Conservation (phyloP, 2,113 vertebrate species). For the Hippocampus mohnikei region DNA sequence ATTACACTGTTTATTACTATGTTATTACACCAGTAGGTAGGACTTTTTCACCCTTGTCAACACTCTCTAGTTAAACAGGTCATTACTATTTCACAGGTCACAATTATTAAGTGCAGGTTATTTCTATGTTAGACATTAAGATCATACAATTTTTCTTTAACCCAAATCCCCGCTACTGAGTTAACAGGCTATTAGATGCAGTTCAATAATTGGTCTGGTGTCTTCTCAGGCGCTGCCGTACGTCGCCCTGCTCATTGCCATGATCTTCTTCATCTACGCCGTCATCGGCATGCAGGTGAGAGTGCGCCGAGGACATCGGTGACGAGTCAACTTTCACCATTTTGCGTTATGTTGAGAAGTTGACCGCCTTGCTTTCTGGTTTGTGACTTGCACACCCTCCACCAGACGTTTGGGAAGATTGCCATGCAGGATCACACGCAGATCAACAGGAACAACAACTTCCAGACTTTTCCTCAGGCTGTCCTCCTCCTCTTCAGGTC, state of each 20-base stretch:
- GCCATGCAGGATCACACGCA: constrained; percentile 85
- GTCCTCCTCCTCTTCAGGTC: constrained; percentile 87
- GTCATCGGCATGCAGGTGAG: constrained; percentile 91
- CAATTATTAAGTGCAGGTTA: neutral
- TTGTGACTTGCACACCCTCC: neutral
- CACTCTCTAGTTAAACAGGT: neutral
- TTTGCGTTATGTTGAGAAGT: neutral
- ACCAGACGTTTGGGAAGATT: constrained; percentile 87
- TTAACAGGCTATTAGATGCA: neutral
- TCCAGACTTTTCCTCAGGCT: constrained; percentile 89
- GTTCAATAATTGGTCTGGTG: neutral
- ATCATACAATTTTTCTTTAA: neutral
- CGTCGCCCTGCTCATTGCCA: constrained; percentile 88
- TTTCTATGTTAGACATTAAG: neutral
- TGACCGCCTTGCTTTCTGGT: neutral
- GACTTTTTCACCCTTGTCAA: neutral
- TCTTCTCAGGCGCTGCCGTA: constrained; percentile 81
- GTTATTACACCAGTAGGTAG: neutral
- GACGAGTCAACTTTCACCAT: neutral
- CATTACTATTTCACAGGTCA: neutral
- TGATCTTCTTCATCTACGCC: constrained; percentile 96
- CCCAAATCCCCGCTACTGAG: neutral
- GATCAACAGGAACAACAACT: constrained; percentile 91
- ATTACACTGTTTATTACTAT: neutral
- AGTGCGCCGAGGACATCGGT: neutral